Evolutionary conservation across 2,888 invertebrate species (phyloP).

Genomic region (Ariolimax columbianus): DNA sequence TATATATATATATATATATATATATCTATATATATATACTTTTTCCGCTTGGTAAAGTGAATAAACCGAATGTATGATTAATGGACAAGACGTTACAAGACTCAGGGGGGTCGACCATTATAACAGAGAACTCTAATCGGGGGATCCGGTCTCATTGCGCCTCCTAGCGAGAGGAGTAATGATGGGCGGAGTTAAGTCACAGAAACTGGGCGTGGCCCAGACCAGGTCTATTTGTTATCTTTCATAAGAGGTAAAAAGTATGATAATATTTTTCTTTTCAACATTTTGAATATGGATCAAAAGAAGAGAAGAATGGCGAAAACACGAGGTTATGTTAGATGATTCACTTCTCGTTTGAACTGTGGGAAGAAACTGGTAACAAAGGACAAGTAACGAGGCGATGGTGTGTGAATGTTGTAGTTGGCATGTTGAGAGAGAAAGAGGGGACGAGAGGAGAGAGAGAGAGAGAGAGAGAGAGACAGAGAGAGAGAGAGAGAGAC

Average conservation of each 20-base stretch:
- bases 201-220: neutral
- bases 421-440: no score
- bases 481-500: no score
- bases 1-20: constrained; percentile 18
- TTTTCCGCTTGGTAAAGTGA: neutral
- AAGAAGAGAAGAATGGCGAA: neutral
- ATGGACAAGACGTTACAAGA: neutral
- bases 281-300: neutral
- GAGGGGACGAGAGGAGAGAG: no score
- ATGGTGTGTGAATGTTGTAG: neutral
- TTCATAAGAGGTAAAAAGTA: neutral
- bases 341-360: neutral
- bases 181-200: constrained; percentile 26
- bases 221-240: constrained; percentile 6
- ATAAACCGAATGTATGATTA: neutral
- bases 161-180: constrained; percentile 10
- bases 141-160: constrained; percentile 26
- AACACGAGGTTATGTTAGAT: neutral
- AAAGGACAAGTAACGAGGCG: neutral
- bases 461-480: no score
- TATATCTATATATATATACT: constrained; percentile 29
- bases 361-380: neutral
- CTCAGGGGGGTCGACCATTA: constrained; percentile 23
- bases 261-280: constrained; percentile 14
- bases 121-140: neutral